Percentiles rank a stretch among this genome's conserved stretches.
Evolutionary conservation across 2,113 vertebrate species (phyloP).

Genomic region (Rattus norvegicus): DNA sequence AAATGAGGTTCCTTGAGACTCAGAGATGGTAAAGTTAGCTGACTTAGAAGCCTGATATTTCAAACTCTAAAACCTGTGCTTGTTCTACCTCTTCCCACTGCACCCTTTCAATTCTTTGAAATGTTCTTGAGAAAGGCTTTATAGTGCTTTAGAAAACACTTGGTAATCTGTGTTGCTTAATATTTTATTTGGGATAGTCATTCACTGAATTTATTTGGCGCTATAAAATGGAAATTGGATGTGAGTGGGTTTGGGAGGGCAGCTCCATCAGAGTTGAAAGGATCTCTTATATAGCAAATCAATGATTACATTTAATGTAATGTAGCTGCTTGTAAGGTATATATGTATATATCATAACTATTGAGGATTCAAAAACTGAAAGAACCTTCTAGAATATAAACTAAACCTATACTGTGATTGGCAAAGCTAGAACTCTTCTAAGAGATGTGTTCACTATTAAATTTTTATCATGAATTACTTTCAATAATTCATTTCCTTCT

Average conservation of each 20-base stretch:
- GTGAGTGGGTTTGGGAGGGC: background rate
- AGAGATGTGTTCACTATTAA: background rate
- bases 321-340: conserved; percentile 43
- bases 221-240: conserved; percentile 30
- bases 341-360: background rate
- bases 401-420: background rate
- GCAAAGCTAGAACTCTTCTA: conserved; percentile 25
- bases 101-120: background rate
- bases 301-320: conserved; percentile 34
- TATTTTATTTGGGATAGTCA: conserved; percentile 44
- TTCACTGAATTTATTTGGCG: conserved; percentile 2
- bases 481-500: conserved; percentile 33
- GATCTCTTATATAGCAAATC: conserved; percentile 10
- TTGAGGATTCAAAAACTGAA: conserved; percentile 15
- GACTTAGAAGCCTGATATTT: background rate
- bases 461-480: conserved; percentile 51
- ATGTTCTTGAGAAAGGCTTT: conserved; percentile 30
- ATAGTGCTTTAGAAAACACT: conserved; percentile 25
- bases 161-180: conserved; percentile 5
- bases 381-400: conserved; percentile 25
- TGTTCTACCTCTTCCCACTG: background rate
- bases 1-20: conserved; percentile 8
- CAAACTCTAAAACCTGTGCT: background rate
- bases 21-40: conserved; percentile 21
- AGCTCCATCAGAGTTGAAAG: conserved; percentile 29